These are phyloP conservation scores for Gopherus evgoodei DNA, from an alignment of 2,113 vertebrate species.

Conservation along the genomic window DNA sequence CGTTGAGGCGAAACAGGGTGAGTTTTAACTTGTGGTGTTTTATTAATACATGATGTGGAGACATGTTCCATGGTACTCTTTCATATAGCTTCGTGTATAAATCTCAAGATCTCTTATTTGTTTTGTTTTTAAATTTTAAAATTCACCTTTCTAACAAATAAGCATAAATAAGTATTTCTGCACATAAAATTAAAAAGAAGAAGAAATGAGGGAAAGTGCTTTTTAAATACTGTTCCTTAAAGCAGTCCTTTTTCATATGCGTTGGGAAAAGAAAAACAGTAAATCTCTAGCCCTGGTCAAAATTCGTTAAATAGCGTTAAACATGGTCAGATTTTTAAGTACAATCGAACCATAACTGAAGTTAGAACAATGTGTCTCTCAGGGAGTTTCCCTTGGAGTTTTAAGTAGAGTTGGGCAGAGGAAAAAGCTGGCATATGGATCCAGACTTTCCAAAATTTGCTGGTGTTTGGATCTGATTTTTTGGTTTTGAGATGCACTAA, in stretches of 20 bases:
- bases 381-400: fast-evolving
- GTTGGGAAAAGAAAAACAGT: background rate
- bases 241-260: background rate
- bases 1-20: background rate
- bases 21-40: background rate
- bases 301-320: background rate
- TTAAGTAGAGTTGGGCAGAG: background rate
- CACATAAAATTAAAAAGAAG: background rate
- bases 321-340: background rate
- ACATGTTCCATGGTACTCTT: background rate
- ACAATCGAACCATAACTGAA: background rate
- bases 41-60: background rate
- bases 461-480: background rate
- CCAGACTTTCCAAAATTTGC: background rate
- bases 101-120: background rate
- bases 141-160: background rate
- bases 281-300: background rate
- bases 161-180: background rate
- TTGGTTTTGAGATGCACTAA: background rate
- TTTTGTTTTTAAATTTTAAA: background rate
- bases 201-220: background rate
- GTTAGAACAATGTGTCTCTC: background rate
- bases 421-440: background rate
- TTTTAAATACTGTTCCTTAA: background rate
- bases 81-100: background rate